Base-by-base conservation (phyloP, 2,113 vertebrate genomes). In the Chauna torquata region DNA sequence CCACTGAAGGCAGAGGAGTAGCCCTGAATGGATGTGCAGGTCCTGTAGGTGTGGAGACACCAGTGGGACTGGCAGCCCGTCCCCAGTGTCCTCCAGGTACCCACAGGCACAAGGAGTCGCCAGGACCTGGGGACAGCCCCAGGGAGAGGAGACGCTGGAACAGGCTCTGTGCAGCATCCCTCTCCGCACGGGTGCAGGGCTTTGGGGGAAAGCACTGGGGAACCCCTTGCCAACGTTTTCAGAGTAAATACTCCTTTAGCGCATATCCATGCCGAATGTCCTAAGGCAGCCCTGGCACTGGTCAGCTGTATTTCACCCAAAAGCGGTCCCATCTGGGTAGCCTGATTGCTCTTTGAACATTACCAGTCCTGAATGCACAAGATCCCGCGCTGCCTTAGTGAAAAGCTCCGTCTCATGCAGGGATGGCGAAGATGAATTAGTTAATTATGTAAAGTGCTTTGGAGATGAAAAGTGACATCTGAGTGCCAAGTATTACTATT, bases 361-460 rank as follows among this genome's bases (percentile, higher is more conserved):
- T 36, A 13, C 45, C 38, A 17, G 11, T 59, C 25, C 15, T 57
- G 44, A 91, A 20, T 10, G 34, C 16, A 24, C 16, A 20, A 96
- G 30, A 14, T 65, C 44, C 69, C 1, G 1, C 25, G 24, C 65
- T 57, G 44, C 74, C 54, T 91, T 36, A 28, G 36, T 76, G 58
- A 68, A 94, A 86, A 69, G 6, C 36, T 93, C 32, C 19, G 44
- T 42, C 69, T 94, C 88, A 82, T 64, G 69, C 44, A 68, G 91
- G 23, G 81, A 66, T 54, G 36, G 86, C 64, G 38, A 94, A 90
- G 85, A 87, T 69, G 61, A 94, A 72, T 94, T 89, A 79, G 77
- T 87, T 94, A 94, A 96, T 96, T 91, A 95, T 50, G 70, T 91
- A 70, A 95, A 97, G 86, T 58, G 70, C 70, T 91, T 89, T 80